A percentile compares a stretch with the other conserved stretches of the same genome.
Evolutionary conservation across 2,113 vertebrate species (phyloP).

Genomic region (rat (Rattus norvegicus)): GRCr8 NC_086034.1:73822501-73823000

Average conservation of each 20-base stretch:
- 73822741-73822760: not conserved
- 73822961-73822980: not conserved
- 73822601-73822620: not conserved
- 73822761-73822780: not conserved
- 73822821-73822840: too few species aligned
- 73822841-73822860: not conserved
- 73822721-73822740: too few species aligned
- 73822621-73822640: not conserved
- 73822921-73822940: not conserved
- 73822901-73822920: not conserved
- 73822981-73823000: not conserved
- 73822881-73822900: not conserved
- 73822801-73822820: too few species aligned
- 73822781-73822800: not conserved
- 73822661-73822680: not conserved
- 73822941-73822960: not conserved
- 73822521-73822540: not conserved
- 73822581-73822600: not conserved
- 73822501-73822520: not conserved
- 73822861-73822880: not conserved
- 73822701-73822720: too few species aligned
- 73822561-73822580: not conserved
- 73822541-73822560: not conserved
- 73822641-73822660: not conserved
- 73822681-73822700: not conserved